phyloP scores from a whole-genome alignment of 2,113 vertebrate species.

The Progne subis region DNA sequence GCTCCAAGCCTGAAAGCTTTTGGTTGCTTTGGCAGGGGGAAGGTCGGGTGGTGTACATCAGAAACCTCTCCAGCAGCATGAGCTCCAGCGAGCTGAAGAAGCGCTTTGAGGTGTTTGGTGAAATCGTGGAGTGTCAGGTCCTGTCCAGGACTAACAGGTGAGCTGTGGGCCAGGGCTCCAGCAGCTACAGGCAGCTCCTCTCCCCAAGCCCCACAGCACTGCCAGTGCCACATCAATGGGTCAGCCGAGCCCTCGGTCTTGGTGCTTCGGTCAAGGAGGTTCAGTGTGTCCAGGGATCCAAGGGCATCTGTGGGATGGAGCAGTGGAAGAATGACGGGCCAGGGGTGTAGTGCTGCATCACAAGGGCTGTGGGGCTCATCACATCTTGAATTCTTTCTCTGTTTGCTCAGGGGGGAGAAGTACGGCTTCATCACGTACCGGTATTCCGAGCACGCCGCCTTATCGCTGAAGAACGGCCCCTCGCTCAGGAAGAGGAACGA shows the following conservation, averaged over 20 bases:
- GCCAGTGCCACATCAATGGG: rapidly evolving
- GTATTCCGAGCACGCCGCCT: slow-evolving; percentile 79
- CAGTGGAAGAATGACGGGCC: neutral
- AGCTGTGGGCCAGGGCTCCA: neutral
- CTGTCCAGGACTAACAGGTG: slow-evolving; percentile 86
- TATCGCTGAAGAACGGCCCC: slow-evolving; percentile 76
- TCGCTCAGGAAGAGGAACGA: slow-evolving; percentile 81
- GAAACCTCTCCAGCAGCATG: slow-evolving; percentile 90
- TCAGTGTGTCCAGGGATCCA: neutral
- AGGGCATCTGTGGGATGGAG: neutral
- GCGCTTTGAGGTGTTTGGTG: slow-evolving; percentile 92
- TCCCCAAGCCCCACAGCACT: neutral
- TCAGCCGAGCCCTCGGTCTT: rapidly evolving
- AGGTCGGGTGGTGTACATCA: slow-evolving; percentile 92
- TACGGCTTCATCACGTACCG: slow-evolving; percentile 92
- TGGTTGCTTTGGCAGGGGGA: slow-evolving; percentile 82
- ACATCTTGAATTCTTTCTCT: neutral
- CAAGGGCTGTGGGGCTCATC: neutral
- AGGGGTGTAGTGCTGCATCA: neutral
- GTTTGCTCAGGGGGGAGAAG: slow-evolving; percentile 82
- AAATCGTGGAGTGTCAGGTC: slow-evolving; percentile 91
- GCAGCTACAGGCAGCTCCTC: neutral
- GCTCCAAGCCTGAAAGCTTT: neutral
- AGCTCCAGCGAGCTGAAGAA: slow-evolving; percentile 91
- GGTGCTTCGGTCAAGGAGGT: neutral